These are phyloP conservation scores for Pegea sp. DNA, from an alignment of 23 tunicate genomes.

Conservation along the genomic window DNA sequence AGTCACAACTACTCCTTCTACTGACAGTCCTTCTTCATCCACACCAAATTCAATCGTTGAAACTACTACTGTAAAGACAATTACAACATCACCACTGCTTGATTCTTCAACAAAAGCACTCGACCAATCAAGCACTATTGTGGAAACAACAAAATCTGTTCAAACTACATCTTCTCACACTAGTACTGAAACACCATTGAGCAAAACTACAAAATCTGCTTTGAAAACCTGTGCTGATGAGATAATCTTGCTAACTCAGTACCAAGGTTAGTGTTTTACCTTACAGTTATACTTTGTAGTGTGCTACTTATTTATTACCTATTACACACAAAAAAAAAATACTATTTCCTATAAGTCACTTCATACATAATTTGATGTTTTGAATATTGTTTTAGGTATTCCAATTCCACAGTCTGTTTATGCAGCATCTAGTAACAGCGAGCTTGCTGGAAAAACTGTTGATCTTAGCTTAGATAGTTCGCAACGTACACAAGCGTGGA, in stretches of 20 bases:
- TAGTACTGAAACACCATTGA: constrained; percentile 4
- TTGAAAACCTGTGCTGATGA: constrained; percentile 20
- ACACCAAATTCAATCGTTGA: constrained; percentile 1
- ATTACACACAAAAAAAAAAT: neutral
- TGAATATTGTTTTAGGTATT: constrained; percentile 18
- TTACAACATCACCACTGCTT: constrained; percentile 20
- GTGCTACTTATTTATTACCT: neutral
- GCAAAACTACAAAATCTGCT: constrained; percentile 1
- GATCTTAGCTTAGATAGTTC: neutral
- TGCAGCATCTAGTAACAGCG: constrained; percentile 33
- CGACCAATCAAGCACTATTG: constrained; percentile 4
- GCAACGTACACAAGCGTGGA: constrained; percentile 14
- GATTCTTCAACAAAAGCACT: neutral
- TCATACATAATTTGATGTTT: too few relatives aligned
- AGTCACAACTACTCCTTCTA: constrained; percentile 4
- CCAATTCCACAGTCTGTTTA: constrained; percentile 25
- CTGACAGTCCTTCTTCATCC: neutral
- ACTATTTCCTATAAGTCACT: too few relatives aligned
- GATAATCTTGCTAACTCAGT: constrained; percentile 29
- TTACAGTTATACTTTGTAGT: neutral
- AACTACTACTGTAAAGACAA: constrained; percentile 20
- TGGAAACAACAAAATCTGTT: constrained; percentile 16
- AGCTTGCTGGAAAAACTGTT: constrained; percentile 5
- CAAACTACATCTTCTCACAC: constrained; percentile 4
- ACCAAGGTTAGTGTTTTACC: constrained; percentile 8